Conservation (phyloP, 2,113 vertebrate species). For the Pseudorhombus dupliciocellatus region DNA sequence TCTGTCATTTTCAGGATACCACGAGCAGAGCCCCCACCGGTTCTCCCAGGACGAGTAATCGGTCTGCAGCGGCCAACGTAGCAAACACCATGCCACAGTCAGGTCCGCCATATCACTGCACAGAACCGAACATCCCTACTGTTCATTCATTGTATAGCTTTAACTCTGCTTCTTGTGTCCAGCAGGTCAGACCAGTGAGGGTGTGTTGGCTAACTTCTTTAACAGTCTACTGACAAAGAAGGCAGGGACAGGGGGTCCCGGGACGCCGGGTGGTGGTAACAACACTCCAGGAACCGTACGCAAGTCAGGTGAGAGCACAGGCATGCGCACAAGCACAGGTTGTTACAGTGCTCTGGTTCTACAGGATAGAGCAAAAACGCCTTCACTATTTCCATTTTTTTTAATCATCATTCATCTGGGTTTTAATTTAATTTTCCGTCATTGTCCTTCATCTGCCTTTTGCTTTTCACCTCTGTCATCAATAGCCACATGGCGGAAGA, state of each 20-base stretch:
- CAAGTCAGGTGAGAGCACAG: conserved; percentile 88
- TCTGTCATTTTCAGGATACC: conserved; percentile 81
- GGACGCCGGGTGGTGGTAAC: conserved; percentile 82
- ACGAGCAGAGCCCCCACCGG: conserved; percentile 91
- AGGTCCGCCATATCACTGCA: conserved; percentile 59
- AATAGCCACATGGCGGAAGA: conserved; percentile 3
- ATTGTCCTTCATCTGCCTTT: conserved; percentile 12
- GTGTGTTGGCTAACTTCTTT: conserved; percentile 98
- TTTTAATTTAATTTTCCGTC: background rate
- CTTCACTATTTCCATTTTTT: background rate
- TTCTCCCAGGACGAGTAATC: conserved; percentile 92
- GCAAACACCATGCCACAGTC: conserved; percentile 93
- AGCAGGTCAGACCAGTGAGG: conserved; percentile 97
- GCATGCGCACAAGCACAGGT: background rate
- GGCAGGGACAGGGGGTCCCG: conserved; percentile 88
- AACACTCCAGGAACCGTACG: conserved; percentile 91
- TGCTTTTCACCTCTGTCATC: conserved; percentile 16
- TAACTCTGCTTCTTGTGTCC: conserved; percentile 20
- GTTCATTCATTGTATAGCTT: background rate
- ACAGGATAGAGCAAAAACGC: background rate
- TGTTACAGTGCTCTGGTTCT: background rate
- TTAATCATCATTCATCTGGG: background rate
- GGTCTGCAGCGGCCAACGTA: conserved; percentile 91
- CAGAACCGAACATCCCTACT: background rate
- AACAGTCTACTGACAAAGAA: conserved; percentile 99